phyloP scores from a whole-genome alignment of 2,797 vertebrate species.

The Sciaenops ocellatus region DNA sequence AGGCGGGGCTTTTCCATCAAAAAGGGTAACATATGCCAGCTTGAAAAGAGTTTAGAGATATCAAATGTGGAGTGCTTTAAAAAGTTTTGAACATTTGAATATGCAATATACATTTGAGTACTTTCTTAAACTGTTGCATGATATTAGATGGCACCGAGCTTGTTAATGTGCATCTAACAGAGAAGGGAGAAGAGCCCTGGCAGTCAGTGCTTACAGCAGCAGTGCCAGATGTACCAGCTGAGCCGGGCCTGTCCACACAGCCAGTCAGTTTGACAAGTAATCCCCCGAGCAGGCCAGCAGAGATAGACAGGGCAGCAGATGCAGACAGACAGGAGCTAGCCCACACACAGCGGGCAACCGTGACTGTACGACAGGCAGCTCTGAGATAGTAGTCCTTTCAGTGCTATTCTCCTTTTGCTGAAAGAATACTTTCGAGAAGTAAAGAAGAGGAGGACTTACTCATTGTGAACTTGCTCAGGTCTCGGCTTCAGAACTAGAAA shows the following conservation, averaged over 20 bases:
- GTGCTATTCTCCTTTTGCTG: constrained; percentile 14
- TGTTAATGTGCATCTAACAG: constrained; percentile 12
- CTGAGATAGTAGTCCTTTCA: constrained; percentile 36
- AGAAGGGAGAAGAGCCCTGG: constrained; percentile 1
- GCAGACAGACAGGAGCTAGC: constrained; percentile 39
- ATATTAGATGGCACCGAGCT: not conserved
- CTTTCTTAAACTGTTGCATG: not conserved
- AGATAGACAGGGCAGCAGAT: constrained; percentile 48
- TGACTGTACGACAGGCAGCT: constrained; percentile 23
- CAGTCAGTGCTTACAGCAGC: constrained; percentile 33
- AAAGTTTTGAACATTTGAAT: not conserved
- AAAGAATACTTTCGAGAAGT: constrained; percentile 15
- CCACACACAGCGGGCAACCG: constrained; percentile 22
- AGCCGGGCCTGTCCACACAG: constrained; percentile 30
- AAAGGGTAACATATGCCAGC: not conserved
- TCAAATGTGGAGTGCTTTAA: not conserved
- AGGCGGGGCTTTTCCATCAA: not conserved
- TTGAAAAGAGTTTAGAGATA: not conserved
- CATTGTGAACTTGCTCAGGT: constrained; percentile 23
- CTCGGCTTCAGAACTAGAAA: constrained; percentile 20
- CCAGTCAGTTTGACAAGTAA: constrained; percentile 39
- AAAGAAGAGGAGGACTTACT: constrained; percentile 23
- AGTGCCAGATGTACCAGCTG: constrained; percentile 45
- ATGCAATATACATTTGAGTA: not conserved
- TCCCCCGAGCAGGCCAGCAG: constrained; percentile 27